phyloP scores from a whole-genome alignment of 2,113 vertebrate genomes.

The Catharus fuscescens region DNA sequence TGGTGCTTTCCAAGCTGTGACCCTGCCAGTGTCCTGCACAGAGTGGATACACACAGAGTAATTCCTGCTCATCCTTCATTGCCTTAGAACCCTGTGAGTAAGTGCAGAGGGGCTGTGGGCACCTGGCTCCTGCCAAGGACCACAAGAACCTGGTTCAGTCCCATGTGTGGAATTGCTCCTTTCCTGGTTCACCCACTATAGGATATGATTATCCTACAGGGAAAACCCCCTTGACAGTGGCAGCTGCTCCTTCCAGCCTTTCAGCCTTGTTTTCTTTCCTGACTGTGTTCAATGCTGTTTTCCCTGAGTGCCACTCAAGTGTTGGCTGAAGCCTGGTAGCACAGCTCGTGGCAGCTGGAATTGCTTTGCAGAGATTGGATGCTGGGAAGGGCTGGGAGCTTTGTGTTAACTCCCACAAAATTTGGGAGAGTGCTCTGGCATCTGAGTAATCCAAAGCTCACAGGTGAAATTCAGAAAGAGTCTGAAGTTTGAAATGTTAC shows the following conservation, averaged over 20 bases:
- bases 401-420: not conserved
- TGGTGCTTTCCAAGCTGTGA: not conserved
- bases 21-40: not conserved
- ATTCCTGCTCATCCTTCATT: not conserved
- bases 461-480: not conserved
- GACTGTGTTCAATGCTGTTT: not conserved
- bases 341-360: not conserved
- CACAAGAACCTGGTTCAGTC: not conserved
- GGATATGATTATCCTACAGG: not conserved
- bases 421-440: not conserved
- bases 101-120: not conserved
- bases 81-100: not conserved
- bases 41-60: not conserved
- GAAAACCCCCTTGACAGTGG: not conserved
- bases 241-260: not conserved
- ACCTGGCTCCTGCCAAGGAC: not conserved
- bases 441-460: not conserved
- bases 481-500: not conserved
- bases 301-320: not conserved
- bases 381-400: not conserved
- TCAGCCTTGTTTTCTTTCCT: not conserved
- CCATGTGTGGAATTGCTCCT: not conserved
- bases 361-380: not conserved
- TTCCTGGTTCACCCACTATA: rapidly evolving
- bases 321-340: not conserved